These are phyloP conservation scores for Drosophila rufa DNA, from an alignment of 1,140 invertebrate genomes.

Conservation along the genomic window DNA sequence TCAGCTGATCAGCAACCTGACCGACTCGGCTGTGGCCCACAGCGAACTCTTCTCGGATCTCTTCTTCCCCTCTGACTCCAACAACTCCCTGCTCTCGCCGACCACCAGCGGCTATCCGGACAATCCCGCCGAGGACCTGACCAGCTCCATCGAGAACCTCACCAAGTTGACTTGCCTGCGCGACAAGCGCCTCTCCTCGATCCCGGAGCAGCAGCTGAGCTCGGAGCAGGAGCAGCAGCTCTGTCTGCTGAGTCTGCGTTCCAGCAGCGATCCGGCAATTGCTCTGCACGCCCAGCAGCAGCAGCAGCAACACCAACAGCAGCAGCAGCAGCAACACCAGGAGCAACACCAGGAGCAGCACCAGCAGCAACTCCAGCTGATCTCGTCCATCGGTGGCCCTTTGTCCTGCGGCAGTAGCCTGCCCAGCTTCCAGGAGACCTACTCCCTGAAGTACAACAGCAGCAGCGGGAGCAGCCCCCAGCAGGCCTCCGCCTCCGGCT, in stretches of 20 bases:
- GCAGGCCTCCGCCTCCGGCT: conserved; percentile 39
- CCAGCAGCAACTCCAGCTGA: conserved; percentile 64
- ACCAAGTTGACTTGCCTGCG: conserved; percentile 82
- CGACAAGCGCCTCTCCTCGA: conserved; percentile 85
- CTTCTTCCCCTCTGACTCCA: conserved; percentile 81
- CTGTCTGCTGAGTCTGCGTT: conserved; percentile 76
- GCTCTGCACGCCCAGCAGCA: conserved; percentile 74
- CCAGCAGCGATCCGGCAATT: conserved; percentile 83
- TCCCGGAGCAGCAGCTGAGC: conserved; percentile 83
- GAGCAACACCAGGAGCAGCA: conserved; percentile 47
- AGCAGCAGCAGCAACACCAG: conserved; percentile 49
- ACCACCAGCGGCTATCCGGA: conserved; percentile 62
- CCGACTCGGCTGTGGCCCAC: conserved; percentile 71
- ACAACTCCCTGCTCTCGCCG: conserved; percentile 78
- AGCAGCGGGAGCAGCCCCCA: conserved; percentile 65
- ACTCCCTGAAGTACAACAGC: conserved; percentile 88
- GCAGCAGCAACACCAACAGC: conserved; percentile 56
- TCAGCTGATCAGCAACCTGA: conserved; percentile 77
- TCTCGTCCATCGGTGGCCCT: conserved; percentile 71
- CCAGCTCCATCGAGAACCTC: conserved; percentile 78
- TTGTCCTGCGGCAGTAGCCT: conserved; percentile 87
- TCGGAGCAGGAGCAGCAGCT: conserved; percentile 66
- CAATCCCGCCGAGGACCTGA: conserved; percentile 69
- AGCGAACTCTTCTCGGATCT: conserved; percentile 81
- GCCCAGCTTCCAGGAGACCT: conserved; percentile 94